Evolutionary conservation across 1,140 invertebrate genomes (phyloP), one percentile per base, ranked within the genome.

Genomic region (Artemia franciscana): DNA sequence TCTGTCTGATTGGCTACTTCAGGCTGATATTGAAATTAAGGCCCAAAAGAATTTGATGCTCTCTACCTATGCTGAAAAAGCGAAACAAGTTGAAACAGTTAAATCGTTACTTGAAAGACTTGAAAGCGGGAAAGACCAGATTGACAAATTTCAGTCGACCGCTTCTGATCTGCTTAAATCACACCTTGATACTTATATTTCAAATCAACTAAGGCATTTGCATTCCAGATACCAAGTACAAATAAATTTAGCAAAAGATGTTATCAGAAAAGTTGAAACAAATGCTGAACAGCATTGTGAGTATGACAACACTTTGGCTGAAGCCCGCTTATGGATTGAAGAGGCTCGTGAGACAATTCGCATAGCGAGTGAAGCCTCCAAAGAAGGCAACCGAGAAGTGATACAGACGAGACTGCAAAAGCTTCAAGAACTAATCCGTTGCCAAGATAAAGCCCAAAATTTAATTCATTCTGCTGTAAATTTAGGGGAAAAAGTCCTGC

Each of bases 1-100:
- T 62, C 73, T 92, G 5, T 90, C 87, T 62, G 88, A 91, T 70
- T 95, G 91, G 91, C 71, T 96, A 51, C 89, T 94, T 72, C 86
- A 91, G 70, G 89, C 88, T 69, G 89, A 94, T 69, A 87, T 91
- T 66, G 78, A 91, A 15, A 83, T 93, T 21, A 92, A 92, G 71
- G 85, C 88, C 26, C 86, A 92, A 67, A 91, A 91, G 70, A 82
- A 88, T 26, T 82, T 86, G 39, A 74, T 93, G 4, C 77, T 88
- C 18, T 79, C 87, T 2, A 88, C 83, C 67, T 75, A 88, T 2
- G 78, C 81, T 57, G 91, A 94, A 68, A 93, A 95, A 68, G 79
- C 82, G 63, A 85, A 85, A 62, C 87, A 91, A 75, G 84, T 92
- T 21, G 68, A 71, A 30, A 67, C 70, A 61, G 68, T 70, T 25